phyloP scores from a whole-genome alignment of 2,113 vertebrate genomes.

The Alexandromys fortis region DNA sequence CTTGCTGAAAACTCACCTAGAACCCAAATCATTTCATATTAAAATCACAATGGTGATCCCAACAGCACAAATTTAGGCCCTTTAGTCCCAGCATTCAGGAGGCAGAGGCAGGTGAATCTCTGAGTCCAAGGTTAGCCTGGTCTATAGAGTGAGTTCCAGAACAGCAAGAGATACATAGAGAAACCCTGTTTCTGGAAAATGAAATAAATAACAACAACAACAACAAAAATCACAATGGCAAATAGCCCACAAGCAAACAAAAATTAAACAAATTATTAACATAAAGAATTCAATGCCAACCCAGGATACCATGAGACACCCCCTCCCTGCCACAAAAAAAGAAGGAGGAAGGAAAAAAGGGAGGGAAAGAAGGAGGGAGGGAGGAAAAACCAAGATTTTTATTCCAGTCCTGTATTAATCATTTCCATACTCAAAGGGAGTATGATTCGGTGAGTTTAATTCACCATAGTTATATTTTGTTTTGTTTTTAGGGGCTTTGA shows the following conservation, averaged over 20 bases:
- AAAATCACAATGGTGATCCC: neutral
- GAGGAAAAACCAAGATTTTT: neutral
- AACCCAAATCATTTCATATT: constrained; percentile 30
- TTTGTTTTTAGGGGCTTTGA: neutral
- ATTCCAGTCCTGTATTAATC: neutral
- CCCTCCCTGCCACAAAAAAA: neutral
- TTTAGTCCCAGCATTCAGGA: neutral
- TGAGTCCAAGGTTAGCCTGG: neutral
- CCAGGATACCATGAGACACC: neutral
- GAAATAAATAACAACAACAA: neutral
- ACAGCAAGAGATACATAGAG: neutral
- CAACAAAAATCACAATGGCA: neutral
- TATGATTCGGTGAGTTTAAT: constrained; percentile 40
- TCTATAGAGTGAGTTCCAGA: neutral
- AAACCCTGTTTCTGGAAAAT: neutral
- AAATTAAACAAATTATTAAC: neutral
- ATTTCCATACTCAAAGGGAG: neutral
- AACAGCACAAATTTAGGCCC: too few relatives aligned
- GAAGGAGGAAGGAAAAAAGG: too few relatives aligned
- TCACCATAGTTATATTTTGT: neutral
- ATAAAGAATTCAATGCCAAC: neutral
- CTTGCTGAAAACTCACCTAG: neutral
- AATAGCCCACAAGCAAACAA: neutral
- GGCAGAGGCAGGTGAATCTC: neutral
- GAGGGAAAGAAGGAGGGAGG: too few relatives aligned